Percentiles rank a stretch among this genome's conserved stretches.
phyloP scores from a whole-genome alignment of 2,797 vertebrate species.

The Steatocranus sp. region DNA sequence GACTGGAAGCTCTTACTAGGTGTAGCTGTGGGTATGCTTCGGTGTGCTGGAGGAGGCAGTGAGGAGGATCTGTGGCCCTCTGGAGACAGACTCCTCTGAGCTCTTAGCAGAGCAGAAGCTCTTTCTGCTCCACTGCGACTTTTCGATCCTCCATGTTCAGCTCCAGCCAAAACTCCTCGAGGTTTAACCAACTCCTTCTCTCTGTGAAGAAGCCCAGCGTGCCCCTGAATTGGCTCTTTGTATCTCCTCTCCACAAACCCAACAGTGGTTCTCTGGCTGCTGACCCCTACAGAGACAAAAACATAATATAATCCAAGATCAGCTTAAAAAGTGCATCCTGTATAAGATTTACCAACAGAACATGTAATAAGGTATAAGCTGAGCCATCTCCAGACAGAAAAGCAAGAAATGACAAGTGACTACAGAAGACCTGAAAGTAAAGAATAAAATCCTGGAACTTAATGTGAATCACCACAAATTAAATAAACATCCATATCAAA shows the following conservation, averaged over 20 bases:
- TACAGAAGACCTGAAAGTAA: not conserved
- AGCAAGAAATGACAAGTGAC: not conserved
- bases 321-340: not conserved
- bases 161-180: not conserved
- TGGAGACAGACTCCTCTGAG: constrained; percentile 81
- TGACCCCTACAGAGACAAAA: constrained; percentile 67
- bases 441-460: not conserved
- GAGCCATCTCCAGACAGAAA: not conserved
- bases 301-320: not conserved
- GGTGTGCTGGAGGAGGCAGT: constrained; percentile 84
- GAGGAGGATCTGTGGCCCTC: constrained; percentile 88
- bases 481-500: not conserved
- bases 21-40: constrained; percentile 59
- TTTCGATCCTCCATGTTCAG: not conserved
- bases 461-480: not conserved
- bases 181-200: constrained; percentile 12
- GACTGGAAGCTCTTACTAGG: constrained; percentile 76
- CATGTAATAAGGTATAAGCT: not conserved
- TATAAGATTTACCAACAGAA: not conserved
- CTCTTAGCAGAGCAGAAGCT: constrained; percentile 52
- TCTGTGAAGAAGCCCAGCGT: not conserved
- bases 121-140: not conserved
- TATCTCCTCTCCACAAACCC: constrained; percentile 75
- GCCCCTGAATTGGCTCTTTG: constrained; percentile 48
- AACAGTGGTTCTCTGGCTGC: constrained; percentile 70